Evolutionary conservation across 2,113 vertebrate species (phyloP).

Genomic region (Python bivittatus): DNA sequence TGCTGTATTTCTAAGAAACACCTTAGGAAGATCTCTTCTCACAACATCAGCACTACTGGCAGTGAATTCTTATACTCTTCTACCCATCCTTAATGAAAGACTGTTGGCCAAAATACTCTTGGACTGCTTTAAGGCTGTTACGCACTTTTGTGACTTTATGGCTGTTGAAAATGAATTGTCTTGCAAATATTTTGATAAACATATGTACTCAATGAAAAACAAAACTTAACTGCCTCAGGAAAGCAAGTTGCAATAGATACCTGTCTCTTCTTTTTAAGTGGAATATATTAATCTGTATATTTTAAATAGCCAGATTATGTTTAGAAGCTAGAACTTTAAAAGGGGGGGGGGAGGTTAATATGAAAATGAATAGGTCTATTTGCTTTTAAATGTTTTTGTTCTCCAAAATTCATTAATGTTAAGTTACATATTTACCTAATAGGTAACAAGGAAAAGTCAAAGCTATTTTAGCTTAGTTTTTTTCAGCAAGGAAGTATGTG

Average conservation of each 20-base stretch:
- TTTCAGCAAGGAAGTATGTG: neutral
- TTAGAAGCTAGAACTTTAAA: slow-evolving; percentile 40
- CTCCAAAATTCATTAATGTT: slow-evolving; percentile 14
- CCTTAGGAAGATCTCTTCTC: slow-evolving; percentile 50
- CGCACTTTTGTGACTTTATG: slow-evolving; percentile 71
- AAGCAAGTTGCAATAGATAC: slow-evolving; percentile 61
- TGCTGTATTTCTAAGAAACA: slow-evolving; percentile 37
- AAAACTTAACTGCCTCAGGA: slow-evolving; percentile 68
- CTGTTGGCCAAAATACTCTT: slow-evolving; percentile 65
- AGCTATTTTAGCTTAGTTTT: neutral
- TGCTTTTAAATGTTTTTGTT: slow-evolving; percentile 48
- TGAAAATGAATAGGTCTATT: slow-evolving; percentile 37
- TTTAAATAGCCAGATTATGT: slow-evolving; percentile 44
- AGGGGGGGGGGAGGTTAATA: slow-evolving; percentile 7
- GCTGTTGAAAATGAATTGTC: slow-evolving; percentile 70
- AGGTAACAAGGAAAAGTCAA: neutral
- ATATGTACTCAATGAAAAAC: slow-evolving; percentile 59
- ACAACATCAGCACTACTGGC: slow-evolving; percentile 36
- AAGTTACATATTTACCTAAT: slow-evolving; percentile 40
- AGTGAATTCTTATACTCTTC: slow-evolving; percentile 54
- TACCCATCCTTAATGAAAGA: slow-evolving; percentile 56
- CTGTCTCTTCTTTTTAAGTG: slow-evolving; percentile 61
- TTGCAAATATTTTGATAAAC: slow-evolving; percentile 64
- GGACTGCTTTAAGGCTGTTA: slow-evolving; percentile 70
- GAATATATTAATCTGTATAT: slow-evolving; percentile 47